Base-by-base conservation (phyloP, 2,888 invertebrate genomes). In the Aphrophora alni region DNA sequence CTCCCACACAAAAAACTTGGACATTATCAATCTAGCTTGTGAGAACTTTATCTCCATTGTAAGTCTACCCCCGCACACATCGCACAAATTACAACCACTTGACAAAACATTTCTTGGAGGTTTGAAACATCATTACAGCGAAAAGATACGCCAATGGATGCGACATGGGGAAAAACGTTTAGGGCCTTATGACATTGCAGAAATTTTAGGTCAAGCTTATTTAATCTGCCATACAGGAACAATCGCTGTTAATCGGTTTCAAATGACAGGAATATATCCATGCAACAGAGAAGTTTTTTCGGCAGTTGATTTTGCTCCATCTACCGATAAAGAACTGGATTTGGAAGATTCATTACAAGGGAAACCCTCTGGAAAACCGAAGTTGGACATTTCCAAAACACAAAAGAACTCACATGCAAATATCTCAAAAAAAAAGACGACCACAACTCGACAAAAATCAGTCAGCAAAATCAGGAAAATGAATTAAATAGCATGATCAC, bases 111-210 rank as follows among this genome's bases (percentile, higher is more conserved):
- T 83, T 44, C 74, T 83, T 76, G 74, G 69, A 25, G 69, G 81
- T 14, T 79, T 83, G 17, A 81, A 83, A 72, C 14, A 26, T 25
- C 71, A 81, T 44, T 83, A 81, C 68, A 74, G 77, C 84, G 86
- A 87, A 80, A 83, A 85, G 84, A 83, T 87, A 79, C 78, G 85
- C 5, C 83, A 82, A 80, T 86, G 83, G 84, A 83, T 87, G 25
- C 80, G 85, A 77, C 80, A 86, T 77, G 86, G 85, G 14, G 73
- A 82, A 33, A 73, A 82, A 28, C 78, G 82, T 71, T 70, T 85
- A 5, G 83, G 75, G 24, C 83, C 78, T n/a, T 85, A 83, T 83
- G 83, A 85, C 71, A 78, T 86, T 44, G 83, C 78, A 10, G 83
- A 85, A 73, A 79, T 85, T 69, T 85, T 86, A 38, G 84, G 83